Percentiles rank a stretch among this genome's conserved stretches.
Evolutionary conservation across 2,113 vertebrate genomes (phyloP).

Genomic region (Gadus chalcogrammus): DNA sequence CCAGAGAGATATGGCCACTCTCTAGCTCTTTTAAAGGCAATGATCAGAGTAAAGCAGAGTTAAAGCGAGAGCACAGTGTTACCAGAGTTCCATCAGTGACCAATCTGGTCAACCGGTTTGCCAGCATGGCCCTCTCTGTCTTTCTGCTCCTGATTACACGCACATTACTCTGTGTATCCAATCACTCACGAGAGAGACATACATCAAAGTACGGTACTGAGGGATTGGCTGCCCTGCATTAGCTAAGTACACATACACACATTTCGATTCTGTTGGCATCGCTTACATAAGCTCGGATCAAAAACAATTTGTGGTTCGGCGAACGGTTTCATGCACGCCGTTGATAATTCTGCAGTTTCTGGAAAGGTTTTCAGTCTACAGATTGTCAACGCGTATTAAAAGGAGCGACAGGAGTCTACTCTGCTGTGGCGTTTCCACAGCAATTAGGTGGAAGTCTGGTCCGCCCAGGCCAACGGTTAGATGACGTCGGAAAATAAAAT

Average conservation of each 20-base stretch:
- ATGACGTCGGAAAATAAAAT: slow-evolving; percentile 56
- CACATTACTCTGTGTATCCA: slow-evolving; percentile 51
- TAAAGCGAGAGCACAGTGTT: slow-evolving; percentile 17
- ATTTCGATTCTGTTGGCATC: slow-evolving; percentile 49
- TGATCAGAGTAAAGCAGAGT: slow-evolving; percentile 33
- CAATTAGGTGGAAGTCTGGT: slow-evolving; percentile 35
- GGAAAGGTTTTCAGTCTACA: slow-evolving; percentile 36
- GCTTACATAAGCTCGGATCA: slow-evolving; percentile 49
- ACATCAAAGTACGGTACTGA: slow-evolving; percentile 56
- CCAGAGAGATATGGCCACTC: too few species aligned
- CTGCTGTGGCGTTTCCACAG: slow-evolving; percentile 10
- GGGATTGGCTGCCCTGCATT: slow-evolving; percentile 52
- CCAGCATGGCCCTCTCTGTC: slow-evolving; percentile 22
- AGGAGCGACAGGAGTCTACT: slow-evolving; percentile 19
- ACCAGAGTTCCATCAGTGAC: slow-evolving; percentile 40
- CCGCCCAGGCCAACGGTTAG: slow-evolving; percentile 24
- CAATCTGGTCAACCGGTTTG: slow-evolving; percentile 38
- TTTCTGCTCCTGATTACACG: slow-evolving; percentile 65
- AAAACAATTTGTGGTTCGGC: slow-evolving; percentile 40
- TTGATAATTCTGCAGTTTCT: slow-evolving; percentile 42
- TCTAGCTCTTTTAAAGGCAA: slow-evolving; percentile 6
- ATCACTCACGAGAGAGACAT: slow-evolving; percentile 53
- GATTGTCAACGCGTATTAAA: slow-evolving; percentile 45
- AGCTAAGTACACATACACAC: slow-evolving; percentile 49
- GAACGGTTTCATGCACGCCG: slow-evolving; percentile 35